A percentile compares a stretch with the other conserved stretches of the same genome.
These are phyloP conservation scores for Cyprinodon brontotheroides DNA, from an alignment of 2,113 vertebrate genomes.

Conservation along the genomic window DNA sequence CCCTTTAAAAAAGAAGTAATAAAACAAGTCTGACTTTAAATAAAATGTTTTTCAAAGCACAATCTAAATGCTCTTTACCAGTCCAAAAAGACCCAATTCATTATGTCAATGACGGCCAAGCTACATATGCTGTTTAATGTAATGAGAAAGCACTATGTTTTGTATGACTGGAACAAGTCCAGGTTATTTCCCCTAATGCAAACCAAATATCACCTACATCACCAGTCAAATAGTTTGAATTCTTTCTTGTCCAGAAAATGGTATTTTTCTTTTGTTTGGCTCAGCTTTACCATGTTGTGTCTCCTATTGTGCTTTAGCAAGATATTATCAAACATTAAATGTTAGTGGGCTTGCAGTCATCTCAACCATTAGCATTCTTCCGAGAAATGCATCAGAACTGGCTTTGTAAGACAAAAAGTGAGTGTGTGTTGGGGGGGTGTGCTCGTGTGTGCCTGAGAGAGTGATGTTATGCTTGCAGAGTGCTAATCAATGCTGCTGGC, in stretches of 20 bases:
- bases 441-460: conserved; percentile 26
- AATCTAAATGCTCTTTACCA: background rate
- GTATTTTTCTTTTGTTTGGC: conserved; percentile 15
- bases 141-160: conserved; percentile 28
- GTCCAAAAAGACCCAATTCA: background rate
- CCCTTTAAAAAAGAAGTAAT: background rate
- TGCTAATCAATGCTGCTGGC: conserved; percentile 76
- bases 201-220: conserved; percentile 35
- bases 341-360: conserved; percentile 7
- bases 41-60: background rate
- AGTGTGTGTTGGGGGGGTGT: background rate
- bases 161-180: conserved; percentile 23
- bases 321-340: conserved; percentile 14
- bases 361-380: conserved; percentile 20
- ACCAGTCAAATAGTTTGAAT: conserved; percentile 47
- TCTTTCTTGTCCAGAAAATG: conserved; percentile 28
- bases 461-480: conserved; percentile 68
- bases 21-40: background rate
- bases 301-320: background rate
- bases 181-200: conserved; percentile 39
- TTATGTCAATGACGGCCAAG: background rate
- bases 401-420: conserved; percentile 19
- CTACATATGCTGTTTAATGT: conserved; percentile 25
- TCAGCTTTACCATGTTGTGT: conserved; percentile 13
- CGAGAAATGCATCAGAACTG: conserved; percentile 6